Evolutionary conservation across 1,140 invertebrate species (phyloP).

Genomic region (Trichogramma pretiosum): DNA sequence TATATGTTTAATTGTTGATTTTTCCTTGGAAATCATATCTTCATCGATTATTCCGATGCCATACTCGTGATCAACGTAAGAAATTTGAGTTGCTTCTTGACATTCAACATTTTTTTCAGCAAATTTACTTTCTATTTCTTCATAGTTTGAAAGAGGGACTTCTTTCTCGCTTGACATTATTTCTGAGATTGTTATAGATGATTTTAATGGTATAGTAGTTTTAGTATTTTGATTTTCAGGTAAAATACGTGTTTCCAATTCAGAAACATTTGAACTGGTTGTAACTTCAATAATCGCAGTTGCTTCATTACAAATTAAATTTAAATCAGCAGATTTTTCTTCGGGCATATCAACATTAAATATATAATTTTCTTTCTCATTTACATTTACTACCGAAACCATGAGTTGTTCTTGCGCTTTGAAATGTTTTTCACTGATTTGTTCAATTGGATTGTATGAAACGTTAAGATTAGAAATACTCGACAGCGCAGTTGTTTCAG

Average conservation of each 20-base stretch:
- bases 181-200: conserved; percentile 29
- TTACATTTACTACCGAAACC: too few relatives aligned
- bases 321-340: conserved; percentile 21
- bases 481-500: too few relatives aligned
- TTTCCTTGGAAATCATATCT: conserved; percentile 21
- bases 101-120: conserved; percentile 29
- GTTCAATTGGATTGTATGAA: too few relatives aligned
- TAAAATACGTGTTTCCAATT: neutral
- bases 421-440: too few relatives aligned
- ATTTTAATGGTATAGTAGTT: conserved; percentile 11
- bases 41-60: conserved; percentile 25
- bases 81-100: conserved; percentile 31
- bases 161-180: conserved; percentile 32
- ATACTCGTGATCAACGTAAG: conserved; percentile 27
- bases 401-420: too few relatives aligned
- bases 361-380: too few relatives aligned
- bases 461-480: too few relatives aligned
- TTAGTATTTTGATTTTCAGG: neutral
- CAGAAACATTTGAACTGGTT: neutral
- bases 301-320: neutral
- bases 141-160: conserved; percentile 17
- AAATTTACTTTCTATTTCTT: conserved; percentile 19
- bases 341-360: too few relatives aligned
- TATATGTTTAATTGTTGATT: conserved; percentile 26
- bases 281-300: conserved; percentile 1